Percentiles rank a stretch among this genome's conserved stretches.
Conservation (phyloP, 2,113 vertebrate species). For the Noctilio leporinus region DNA sequence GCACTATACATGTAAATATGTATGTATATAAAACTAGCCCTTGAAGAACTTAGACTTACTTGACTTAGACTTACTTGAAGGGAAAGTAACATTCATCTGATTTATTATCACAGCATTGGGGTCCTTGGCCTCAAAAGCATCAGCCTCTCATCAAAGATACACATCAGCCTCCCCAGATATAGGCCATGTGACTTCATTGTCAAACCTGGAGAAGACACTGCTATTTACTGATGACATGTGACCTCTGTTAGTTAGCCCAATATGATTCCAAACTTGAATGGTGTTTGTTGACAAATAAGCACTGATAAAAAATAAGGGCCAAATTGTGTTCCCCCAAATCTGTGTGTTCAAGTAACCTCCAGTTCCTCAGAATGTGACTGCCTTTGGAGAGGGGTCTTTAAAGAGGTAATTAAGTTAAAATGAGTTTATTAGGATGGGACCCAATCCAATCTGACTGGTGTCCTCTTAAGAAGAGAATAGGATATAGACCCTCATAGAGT, state of each 20-base stretch:
- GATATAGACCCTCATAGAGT: background rate
- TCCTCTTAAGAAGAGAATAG: background rate
- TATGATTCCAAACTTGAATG: background rate
- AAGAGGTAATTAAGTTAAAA: background rate
- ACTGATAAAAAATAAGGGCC: background rate
- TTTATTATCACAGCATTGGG: background rate
- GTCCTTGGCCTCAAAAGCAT: background rate
- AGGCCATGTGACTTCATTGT: background rate
- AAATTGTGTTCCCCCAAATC: background rate
- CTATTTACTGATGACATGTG: background rate
- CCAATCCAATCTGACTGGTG: background rate
- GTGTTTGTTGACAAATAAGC: background rate
- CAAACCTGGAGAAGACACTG: background rate
- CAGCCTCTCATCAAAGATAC: background rate
- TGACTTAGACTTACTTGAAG: background rate
- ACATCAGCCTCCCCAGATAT: background rate
- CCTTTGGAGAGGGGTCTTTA: background rate
- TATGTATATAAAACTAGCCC: background rate
- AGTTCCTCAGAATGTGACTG: background rate
- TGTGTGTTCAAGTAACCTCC: background rate
- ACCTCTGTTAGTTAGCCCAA: background rate
- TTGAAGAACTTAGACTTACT: background rate
- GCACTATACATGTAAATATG: background rate
- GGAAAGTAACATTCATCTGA: background rate
- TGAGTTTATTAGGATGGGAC: background rate